Percentiles rank a stretch among this genome's conserved stretches.
Conservation (phyloP, 1,140 invertebrate genomes). For the Wasmannia auropunctata region DNA sequence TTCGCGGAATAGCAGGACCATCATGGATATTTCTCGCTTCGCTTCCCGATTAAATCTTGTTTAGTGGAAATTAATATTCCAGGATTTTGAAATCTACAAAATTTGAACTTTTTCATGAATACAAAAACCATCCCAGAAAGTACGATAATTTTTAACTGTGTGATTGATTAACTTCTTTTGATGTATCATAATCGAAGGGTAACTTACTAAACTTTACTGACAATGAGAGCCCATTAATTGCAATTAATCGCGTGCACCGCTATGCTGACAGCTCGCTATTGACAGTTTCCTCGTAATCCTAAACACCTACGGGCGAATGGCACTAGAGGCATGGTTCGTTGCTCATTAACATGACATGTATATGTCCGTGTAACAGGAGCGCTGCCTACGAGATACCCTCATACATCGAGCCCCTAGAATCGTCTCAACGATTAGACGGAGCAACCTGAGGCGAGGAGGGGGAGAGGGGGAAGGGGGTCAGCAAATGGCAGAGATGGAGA, state of each 20-base stretch:
- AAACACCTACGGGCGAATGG: not conserved
- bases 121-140: not conserved
- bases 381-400: slow-evolving; percentile 15
- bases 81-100: not conserved
- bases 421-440: slow-evolving; percentile 74
- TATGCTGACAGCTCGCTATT: not conserved
- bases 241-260: not conserved
- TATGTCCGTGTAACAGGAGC: slow-evolving; percentile 36
- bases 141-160: not conserved
- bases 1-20: not conserved
- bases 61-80: slow-evolving; percentile 17
- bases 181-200: not conserved
- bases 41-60: slow-evolving; percentile 5
- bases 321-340: not conserved
- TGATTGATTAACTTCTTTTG: not conserved
- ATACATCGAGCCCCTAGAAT: slow-evolving; percentile 69
- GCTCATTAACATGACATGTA: slow-evolving; percentile 51
- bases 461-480: too few relatives aligned
- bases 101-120: not conserved
- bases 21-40: not conserved
- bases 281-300: slow-evolving; percentile 10
- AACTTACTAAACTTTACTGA: not conserved
- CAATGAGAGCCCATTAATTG: not conserved
- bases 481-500: slow-evolving; percentile 6
- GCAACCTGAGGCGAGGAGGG: not conserved